A percentile compares a stretch with the other conserved stretches of the same genome.
phyloP scores from a whole-genome alignment of 2,113 vertebrate species.

The Sardina pilchardus region DNA sequence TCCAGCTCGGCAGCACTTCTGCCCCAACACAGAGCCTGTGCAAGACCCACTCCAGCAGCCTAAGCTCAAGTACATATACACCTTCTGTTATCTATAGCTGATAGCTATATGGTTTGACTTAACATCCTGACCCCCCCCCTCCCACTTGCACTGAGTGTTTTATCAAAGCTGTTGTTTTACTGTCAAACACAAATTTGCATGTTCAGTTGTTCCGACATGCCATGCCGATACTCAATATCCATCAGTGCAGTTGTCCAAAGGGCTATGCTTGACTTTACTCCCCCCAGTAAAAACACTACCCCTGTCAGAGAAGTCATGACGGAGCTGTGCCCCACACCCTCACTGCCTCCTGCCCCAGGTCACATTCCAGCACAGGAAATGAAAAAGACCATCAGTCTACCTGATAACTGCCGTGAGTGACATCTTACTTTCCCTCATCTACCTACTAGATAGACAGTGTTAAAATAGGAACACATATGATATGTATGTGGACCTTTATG shows the following conservation, averaged over 20 bases:
- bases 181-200: not conserved
- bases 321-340: conserved; percentile 33
- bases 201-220: not conserved
- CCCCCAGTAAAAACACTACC: not conserved
- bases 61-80: not conserved
- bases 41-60: not conserved
- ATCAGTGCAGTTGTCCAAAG: not conserved
- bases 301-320: conserved; percentile 40
- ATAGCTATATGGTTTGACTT: not conserved
- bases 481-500: not conserved
- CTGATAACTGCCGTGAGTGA: conserved; percentile 52
- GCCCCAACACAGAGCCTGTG: not conserved
- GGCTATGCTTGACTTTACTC: not conserved
- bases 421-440: not conserved
- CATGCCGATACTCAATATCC: not conserved
- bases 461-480: not conserved
- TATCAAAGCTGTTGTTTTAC: not conserved
- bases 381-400: conserved; percentile 49
- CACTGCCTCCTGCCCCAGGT: not conserved
- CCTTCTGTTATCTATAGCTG: not conserved
- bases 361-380: conserved; percentile 30
- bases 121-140: not conserved
- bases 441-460: not conserved
- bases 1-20: not conserved
- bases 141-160: not conserved